phyloP scores from a whole-genome alignment of 1,140 invertebrate species.

The Hycleus phaleratus region DNA sequence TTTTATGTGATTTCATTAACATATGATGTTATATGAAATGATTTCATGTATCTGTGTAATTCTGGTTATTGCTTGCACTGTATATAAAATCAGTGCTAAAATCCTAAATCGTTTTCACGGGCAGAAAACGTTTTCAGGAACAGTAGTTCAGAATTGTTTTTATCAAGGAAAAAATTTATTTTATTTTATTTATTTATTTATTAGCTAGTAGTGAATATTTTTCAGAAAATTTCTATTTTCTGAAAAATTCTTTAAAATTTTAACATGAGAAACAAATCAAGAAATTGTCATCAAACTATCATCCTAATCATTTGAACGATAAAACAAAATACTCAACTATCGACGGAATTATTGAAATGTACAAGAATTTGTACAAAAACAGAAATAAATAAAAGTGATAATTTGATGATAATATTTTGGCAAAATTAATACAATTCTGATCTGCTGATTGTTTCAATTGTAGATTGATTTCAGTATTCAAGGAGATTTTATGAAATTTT shows the following conservation, averaged over 20 bases:
- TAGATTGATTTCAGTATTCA: constrained; percentile 42
- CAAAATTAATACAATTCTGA: constrained; percentile 36
- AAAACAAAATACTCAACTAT: background rate
- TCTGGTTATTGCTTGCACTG: constrained; percentile 38
- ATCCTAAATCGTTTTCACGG: constrained; percentile 37
- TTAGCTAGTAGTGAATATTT: background rate
- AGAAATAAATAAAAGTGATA: constrained; percentile 4
- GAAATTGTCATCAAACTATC: background rate
- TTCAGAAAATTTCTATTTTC: background rate
- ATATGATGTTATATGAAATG: constrained; percentile 36
- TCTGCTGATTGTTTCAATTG: constrained; percentile 36
- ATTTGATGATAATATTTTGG: background rate
- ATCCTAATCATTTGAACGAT: background rate
- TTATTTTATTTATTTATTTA: constrained; percentile 2
- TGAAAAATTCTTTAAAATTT: background rate
- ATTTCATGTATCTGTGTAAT: constrained; percentile 37
- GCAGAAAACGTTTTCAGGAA: constrained; percentile 36
- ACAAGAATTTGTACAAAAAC: background rate
- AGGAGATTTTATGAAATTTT: constrained; percentile 11
- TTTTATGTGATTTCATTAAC: constrained; percentile 38
- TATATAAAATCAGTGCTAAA: constrained; percentile 25
- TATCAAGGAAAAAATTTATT: constrained; percentile 1
- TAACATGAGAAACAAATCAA: background rate
- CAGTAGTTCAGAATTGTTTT: constrained; percentile 40
- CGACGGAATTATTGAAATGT: background rate